A percentile compares a stretch with the other conserved stretches of the same genome.
phyloP scores from a whole-genome alignment of 2,113 vertebrate genomes.

The Plotosus lineatus region DNA sequence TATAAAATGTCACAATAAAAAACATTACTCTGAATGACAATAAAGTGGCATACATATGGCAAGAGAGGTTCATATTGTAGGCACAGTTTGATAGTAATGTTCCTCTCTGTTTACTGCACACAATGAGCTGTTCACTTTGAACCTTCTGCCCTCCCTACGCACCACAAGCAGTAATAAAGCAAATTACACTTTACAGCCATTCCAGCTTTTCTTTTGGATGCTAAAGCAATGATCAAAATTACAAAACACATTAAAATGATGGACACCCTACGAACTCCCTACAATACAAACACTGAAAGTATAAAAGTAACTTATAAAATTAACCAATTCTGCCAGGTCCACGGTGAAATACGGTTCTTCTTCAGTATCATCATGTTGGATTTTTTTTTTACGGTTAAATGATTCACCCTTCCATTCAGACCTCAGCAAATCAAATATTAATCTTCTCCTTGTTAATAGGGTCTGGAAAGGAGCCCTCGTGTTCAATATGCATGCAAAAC shows the following conservation, averaged over 20 bases:
- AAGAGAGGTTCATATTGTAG: not conserved
- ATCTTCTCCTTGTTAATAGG: constrained; percentile 47
- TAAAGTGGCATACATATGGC: not conserved
- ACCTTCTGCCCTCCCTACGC: constrained; percentile 3
- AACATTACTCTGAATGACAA: not conserved
- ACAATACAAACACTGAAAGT: not conserved
- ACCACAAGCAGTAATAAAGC: constrained; percentile 1
- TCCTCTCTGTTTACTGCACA: constrained; percentile 1
- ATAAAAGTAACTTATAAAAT: not conserved
- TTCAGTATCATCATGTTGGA: not conserved
- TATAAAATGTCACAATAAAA: not conserved
- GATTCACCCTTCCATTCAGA: not conserved
- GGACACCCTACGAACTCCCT: not conserved
- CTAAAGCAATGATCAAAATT: not conserved
- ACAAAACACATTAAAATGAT: not conserved
- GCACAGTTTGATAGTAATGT: constrained; percentile 7
- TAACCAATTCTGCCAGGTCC: not conserved
- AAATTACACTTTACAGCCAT: not conserved
- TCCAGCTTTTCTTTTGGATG: not conserved
- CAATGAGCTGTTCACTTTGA: constrained; percentile 7
- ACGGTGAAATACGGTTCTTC: not conserved
- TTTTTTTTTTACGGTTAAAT: not conserved
- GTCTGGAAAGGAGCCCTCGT: constrained; percentile 46
- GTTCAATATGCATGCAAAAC: not conserved
- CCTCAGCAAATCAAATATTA: constrained; percentile 23